phyloP scores from a whole-genome alignment of 2,797 vertebrate species.

The Pangasius sanitwongsei region DNA sequence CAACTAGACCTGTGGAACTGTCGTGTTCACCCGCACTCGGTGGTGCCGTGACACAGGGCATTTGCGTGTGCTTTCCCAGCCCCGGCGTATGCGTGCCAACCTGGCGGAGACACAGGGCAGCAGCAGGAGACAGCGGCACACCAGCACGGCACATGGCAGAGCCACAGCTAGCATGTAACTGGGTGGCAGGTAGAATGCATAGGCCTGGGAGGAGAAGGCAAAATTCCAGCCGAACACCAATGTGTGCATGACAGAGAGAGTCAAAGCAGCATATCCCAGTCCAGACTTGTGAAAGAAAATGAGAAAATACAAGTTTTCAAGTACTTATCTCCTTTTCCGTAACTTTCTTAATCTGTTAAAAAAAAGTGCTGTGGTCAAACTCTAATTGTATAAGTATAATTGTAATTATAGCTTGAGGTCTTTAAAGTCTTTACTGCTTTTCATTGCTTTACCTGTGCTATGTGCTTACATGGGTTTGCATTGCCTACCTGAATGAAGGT shows the following conservation, averaged over 20 bases:
- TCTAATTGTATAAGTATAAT: not conserved
- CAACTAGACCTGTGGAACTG: slow-evolving; percentile 40
- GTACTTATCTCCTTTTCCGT: not conserved
- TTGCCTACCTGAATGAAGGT: slow-evolving; percentile 89
- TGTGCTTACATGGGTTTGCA: not conserved
- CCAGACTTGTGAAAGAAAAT: slow-evolving; percentile 74
- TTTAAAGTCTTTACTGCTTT: not conserved
- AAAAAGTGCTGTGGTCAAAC: not conserved
- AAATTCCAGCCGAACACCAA: slow-evolving; percentile 85
- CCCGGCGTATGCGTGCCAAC: slow-evolving; percentile 82
- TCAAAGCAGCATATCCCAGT: slow-evolving; percentile 82
- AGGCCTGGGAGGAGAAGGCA: slow-evolving; percentile 76
- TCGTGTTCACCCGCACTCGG: not conserved
- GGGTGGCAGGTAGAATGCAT: slow-evolving; percentile 86
- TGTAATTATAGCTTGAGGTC: not conserved
- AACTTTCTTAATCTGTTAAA: not conserved
- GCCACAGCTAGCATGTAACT: slow-evolving; percentile 81
- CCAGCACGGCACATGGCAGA: slow-evolving; percentile 80
- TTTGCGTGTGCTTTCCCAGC: slow-evolving; percentile 79
- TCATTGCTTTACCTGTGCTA: not conserved
- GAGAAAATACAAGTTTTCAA: not conserved
- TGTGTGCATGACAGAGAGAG: slow-evolving; percentile 81
- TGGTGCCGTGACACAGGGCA: slow-evolving; percentile 36
- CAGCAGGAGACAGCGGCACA: slow-evolving; percentile 74
- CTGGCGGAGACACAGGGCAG: slow-evolving; percentile 78